Evolutionary conservation across 1,140 invertebrate species (phyloP), one percentile per base, ranked within the genome.

Genomic region (Hyposmocoma kahamanoa): DNA sequence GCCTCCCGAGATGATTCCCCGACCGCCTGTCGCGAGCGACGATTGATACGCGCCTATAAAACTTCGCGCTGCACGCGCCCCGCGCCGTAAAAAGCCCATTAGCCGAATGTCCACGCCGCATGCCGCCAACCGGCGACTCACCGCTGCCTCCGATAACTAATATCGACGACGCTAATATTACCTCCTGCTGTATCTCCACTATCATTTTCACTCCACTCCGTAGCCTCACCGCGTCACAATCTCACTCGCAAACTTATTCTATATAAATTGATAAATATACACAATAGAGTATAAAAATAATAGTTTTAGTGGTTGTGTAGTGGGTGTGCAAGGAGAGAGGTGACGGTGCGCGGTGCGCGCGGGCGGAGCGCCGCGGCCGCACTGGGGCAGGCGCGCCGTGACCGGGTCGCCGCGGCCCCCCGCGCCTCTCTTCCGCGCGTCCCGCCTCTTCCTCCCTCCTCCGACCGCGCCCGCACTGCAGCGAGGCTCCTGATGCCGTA

Each of bases 171-270:
- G 13, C 18, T 18, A 41, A 17, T 3, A 24, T 21, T 79, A 84
- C 77, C 80, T 81, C 77, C 62, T 81, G 75, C 64, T 81, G 75
- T 62, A 84, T 84, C 70, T 84, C 80, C 67, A 84, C 80, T 73
- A 84, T 81, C 80, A 84, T 84, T 63, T 61, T 75, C 47, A 56
- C 65, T 60, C 62, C 72, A 41, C 18, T 41, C 22, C 38, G 22
- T 20, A 20, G 32, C 8, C n/a, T 36, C 8, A 26, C 24, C 11
- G n/a, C n/a, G 11, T 6, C 24, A 26, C 24, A 26, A 5, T 5
- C 24, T 26, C 24, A 11, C 24, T 26, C 24, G 24, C 24, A 11
- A 5, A 26, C 24, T 11, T 5, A 6, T n/a, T n/a, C n/a, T n/a
- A n/a, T n/a, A n/a, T n/a, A n/a, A n/a, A n/a, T n/a, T n/a, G n/a